phyloP scores from a whole-genome alignment of 2,797 vertebrate species.

The Margarornis squamiger region DNA sequence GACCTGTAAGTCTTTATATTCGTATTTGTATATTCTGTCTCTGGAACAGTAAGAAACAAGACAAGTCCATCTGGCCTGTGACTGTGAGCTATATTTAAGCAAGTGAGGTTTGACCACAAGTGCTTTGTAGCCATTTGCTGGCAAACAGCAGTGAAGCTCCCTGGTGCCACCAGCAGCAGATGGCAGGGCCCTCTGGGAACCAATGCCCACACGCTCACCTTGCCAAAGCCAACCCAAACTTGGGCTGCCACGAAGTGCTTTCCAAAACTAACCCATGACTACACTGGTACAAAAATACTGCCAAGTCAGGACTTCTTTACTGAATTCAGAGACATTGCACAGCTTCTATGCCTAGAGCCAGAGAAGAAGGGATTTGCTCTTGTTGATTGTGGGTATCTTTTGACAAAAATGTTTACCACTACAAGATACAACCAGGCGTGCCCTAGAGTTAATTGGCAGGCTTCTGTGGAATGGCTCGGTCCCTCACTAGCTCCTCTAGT shows the following conservation, averaged over 20 bases:
- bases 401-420: not conserved
- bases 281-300: not conserved
- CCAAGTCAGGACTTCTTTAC: not conserved
- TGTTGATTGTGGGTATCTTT: not conserved
- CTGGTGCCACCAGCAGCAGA: slow-evolving; percentile 61
- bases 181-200: slow-evolving; percentile 55
- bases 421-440: not conserved
- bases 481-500: slow-evolving; percentile 7
- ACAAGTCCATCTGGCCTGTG: not conserved
- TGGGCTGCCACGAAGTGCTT: not conserved
- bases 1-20: not conserved
- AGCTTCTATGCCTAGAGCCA: not conserved
- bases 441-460: slow-evolving; percentile 46
- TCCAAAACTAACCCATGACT: slow-evolving; percentile 30
- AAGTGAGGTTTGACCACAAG: not conserved
- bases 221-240: not conserved
- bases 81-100: not conserved
- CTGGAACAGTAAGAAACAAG: not conserved
- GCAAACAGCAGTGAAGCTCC: not conserved
- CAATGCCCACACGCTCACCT: not conserved
- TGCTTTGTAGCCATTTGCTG: not conserved
- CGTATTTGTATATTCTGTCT: not conserved
- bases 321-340: slow-evolving; percentile 23
- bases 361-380: not conserved
- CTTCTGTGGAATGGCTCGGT: slow-evolving; percentile 26